These are phyloP conservation scores for Rhagologus leucostigma DNA, from an alignment of 2,113 vertebrate species.

Conservation along the genomic window DNA sequence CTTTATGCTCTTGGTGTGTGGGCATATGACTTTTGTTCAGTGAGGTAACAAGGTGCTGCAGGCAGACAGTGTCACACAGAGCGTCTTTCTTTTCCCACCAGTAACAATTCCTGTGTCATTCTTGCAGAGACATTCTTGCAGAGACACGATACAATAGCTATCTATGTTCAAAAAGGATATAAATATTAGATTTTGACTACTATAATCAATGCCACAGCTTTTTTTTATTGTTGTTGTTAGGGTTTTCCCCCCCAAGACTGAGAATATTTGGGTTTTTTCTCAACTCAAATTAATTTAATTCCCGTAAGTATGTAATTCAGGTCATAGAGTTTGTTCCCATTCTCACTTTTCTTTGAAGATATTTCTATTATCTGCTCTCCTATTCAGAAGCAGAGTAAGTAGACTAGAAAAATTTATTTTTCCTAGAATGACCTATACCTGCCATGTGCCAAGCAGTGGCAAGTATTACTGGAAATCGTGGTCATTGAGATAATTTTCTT, in stretches of 20 bases:
- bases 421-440: not conserved
- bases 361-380: not conserved
- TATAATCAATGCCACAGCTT: not conserved
- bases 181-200: not conserved
- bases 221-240: not conserved
- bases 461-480: not conserved
- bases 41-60: not conserved
- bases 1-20: not conserved
- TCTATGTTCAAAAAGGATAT: not conserved
- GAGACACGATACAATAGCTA: not conserved
- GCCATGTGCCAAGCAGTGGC: not conserved
- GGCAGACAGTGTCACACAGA: not conserved
- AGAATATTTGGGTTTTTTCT: not conserved
- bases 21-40: not conserved
- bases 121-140: not conserved
- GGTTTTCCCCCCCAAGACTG: not conserved
- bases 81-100: not conserved
- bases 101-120: not conserved
- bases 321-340: not conserved
- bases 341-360: not conserved
- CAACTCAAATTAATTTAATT: not conserved
- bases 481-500: not conserved
- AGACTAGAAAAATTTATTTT: not conserved
- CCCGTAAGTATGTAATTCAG: not conserved
- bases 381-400: not conserved